Evolutionary conservation across 2,888 invertebrate genomes (phyloP).

Genomic region (Thymelicus acteon): DNA sequence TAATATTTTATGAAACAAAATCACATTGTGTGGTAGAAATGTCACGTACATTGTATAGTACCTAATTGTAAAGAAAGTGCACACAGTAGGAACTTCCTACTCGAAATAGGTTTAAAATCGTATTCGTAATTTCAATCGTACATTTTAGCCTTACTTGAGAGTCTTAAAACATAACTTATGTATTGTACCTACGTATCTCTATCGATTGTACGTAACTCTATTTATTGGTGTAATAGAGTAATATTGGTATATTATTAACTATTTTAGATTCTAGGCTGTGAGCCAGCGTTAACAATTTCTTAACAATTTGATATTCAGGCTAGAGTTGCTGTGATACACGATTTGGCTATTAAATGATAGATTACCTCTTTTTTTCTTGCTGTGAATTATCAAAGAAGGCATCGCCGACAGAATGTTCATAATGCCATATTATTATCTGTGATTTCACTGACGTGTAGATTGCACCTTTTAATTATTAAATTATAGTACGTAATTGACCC

Average conservation of each 20-base stretch:
- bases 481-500: neutral
- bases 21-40: slow-evolving; percentile 44
- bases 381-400: slow-evolving; percentile 14
- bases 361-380: slow-evolving; percentile 66
- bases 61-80: slow-evolving; percentile 40
- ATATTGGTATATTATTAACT: slow-evolving; percentile 65
- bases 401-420: slow-evolving; percentile 51
- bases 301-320: slow-evolving; percentile 80
- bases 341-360: slow-evolving; percentile 76
- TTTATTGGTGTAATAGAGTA: slow-evolving; percentile 62
- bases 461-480: slow-evolving; percentile 29
- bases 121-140: slow-evolving; percentile 71
- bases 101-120: slow-evolving; percentile 60
- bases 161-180: slow-evolving; percentile 45
- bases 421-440: slow-evolving; percentile 62
- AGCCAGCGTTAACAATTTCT: slow-evolving; percentile 78
- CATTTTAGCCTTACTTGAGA: slow-evolving; percentile 64
- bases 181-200: slow-evolving; percentile 38
- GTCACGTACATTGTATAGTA: slow-evolving; percentile 42
- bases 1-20: slow-evolving; percentile 23
- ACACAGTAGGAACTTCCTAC: slow-evolving; percentile 42
- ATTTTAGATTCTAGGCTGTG: slow-evolving; percentile 81
- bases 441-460: slow-evolving; percentile 69
- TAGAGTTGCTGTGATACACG: slow-evolving; percentile 84
- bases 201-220: slow-evolving; percentile 49